Percentiles rank a stretch among this genome's conserved stretches.
Evolutionary conservation across 1,140 invertebrate species (phyloP).

Genomic region (Harlomillsia oculata): DNA sequence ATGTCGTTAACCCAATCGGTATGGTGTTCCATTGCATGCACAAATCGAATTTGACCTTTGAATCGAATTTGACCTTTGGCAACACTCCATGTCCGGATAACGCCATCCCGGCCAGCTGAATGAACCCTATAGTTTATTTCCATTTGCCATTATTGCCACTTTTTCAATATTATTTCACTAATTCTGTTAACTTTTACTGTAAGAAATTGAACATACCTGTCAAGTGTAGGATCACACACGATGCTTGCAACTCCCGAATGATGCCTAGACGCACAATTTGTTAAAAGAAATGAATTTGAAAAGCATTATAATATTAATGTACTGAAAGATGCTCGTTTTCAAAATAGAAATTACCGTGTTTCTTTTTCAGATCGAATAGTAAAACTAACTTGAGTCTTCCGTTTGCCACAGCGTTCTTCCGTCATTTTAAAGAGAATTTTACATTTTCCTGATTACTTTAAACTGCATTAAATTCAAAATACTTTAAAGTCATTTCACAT

Average conservation of each 20-base stretch:
- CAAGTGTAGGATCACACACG: slow-evolving; percentile 27
- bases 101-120: slow-evolving; percentile 95
- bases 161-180: too few relatives aligned
- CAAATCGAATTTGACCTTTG: slow-evolving; percentile 66
- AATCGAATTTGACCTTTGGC: slow-evolving; percentile 49
- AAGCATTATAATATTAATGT: background rate
- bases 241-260: slow-evolving; percentile 33
- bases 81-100: slow-evolving; percentile 91
- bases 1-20: slow-evolving; percentile 99
- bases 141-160: too few relatives aligned
- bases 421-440: too few relatives aligned
- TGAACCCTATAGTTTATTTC: slow-evolving; percentile 39
- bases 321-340: background rate
- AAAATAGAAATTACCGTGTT: slow-evolving; percentile 5
- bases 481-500: too few relatives aligned
- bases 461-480: too few relatives aligned
- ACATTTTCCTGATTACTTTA: too few relatives aligned
- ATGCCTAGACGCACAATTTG: slow-evolving; percentile 17
- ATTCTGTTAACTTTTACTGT: too few relatives aligned
- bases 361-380: slow-evolving; percentile 32
- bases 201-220: too few relatives aligned
- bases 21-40: slow-evolving; percentile 94
- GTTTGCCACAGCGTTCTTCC: slow-evolving; percentile 29
- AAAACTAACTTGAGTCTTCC: slow-evolving; percentile 33
- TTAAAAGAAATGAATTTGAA: background rate